Evolutionary conservation across 2,888 invertebrate species (phyloP).

Genomic region (Pyrrhosoma nymphula): DNA sequence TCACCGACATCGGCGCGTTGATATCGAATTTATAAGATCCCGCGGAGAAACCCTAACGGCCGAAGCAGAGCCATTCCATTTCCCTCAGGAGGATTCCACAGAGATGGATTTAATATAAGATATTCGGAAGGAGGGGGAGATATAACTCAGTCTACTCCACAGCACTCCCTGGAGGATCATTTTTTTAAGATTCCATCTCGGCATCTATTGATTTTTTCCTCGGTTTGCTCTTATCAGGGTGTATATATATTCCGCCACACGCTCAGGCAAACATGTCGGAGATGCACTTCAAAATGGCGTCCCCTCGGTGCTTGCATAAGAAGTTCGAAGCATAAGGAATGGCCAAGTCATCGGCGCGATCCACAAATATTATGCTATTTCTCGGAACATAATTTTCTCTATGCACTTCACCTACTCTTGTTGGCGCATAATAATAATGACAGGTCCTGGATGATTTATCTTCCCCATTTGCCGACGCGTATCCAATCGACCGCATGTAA

Average conservation of each 20-base stretch:
- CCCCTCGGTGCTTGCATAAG: neutral
- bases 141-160: constrained; percentile 3
- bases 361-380: too few relatives aligned
- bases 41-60: neutral
- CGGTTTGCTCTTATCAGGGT: neutral
- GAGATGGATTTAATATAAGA: constrained; percentile 39
- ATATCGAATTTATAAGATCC: constrained; percentile 39
- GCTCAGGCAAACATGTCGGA: neutral
- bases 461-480: too few relatives aligned
- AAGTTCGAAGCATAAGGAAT: neutral
- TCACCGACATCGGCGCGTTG: constrained; percentile 18
- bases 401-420: neutral
- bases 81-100: neutral
- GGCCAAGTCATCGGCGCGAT: too few relatives aligned
- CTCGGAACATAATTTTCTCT: neutral
- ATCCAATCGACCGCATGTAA: too few relatives aligned
- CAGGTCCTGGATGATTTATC: too few relatives aligned
- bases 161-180: constrained; percentile 29
- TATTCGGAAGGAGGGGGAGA: neutral
- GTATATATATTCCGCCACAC: neutral
- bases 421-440: neutral
- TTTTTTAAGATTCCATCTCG: constrained; percentile 28
- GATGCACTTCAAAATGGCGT: neutral
- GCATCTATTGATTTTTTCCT: neutral
- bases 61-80: neutral